Evolutionary conservation across 2,113 vertebrate species (phyloP), one percentile per base, ranked within the genome.

Genomic region (Hypanus sabinus): DNA sequence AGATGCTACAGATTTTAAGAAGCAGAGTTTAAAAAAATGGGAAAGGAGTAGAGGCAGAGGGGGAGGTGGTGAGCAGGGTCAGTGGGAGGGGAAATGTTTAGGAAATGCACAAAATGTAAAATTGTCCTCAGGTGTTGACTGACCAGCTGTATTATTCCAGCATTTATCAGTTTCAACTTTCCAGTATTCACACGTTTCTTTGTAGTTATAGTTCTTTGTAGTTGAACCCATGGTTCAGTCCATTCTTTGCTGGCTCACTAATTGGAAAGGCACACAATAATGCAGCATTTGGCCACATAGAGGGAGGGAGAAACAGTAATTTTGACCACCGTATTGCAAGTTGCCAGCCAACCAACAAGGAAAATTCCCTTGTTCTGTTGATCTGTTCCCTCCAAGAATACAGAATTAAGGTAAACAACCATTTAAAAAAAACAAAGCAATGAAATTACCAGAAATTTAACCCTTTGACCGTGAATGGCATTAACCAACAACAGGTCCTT

Each of bases 161-260:
- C 60, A 88, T 90, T 90, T 20, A 68, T 16, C 85, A 90, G 57
- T 65, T 65, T 90, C 60, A 9, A n/a, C 65, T 65, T 90, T 90
- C 85, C 14, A 20, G 60, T 90, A 68, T 68, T 65, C 85, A 68
- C 33, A 14, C 5, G 7, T 90, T 65, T 90, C 85, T 90, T 90
- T 90, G 60, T 68, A 36, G 46, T 46, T 46, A 46, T 46, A 46
- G 46, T 1, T 46, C 46, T 46, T 46, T 46, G 46, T 46, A 46
- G 46, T 46, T 46, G 46, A 46, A 20, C 85, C 33, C 85, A 18
- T 33, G 1, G 24, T 33, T 90, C 30, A 65, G 12, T 33, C 16
- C 30, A 65, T 65, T 68, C n/a, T n/a, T 90, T 12, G 85, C 27
- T 12, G 55, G 36, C 46, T 7, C 38, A 83, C 24, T 46, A 60